Base-by-base conservation (phyloP, 2,113 vertebrate genomes). In the Dipodomys spectabilis region DNA sequence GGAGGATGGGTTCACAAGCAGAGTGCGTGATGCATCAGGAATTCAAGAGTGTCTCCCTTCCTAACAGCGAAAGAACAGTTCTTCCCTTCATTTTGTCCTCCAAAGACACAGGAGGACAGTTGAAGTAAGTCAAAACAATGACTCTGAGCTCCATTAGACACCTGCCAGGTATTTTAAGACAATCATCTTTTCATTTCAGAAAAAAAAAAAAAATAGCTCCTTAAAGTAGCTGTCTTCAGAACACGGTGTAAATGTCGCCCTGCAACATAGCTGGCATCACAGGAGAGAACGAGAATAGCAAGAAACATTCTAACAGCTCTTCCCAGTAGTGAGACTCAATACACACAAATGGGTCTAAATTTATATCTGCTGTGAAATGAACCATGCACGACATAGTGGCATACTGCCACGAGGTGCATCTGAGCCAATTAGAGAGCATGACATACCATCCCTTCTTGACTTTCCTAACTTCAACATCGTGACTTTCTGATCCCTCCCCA, bases 291-390 rank as follows among this genome's bases (percentile, higher is more conserved):
- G 62, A 78, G 92, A 96, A 96, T 78, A 95, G 94, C 80, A 87
- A 89, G 89, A 67, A 53, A 90, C 86, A 94, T 96, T 95, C 97
- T 84, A 39, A 88, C 95, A 91, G 89, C 78, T 85, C 94, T 90
- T 87, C 84, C 53, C 95, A 96, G 78, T 91, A 93, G 91, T 45
- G 91, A 94, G 89, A 92, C 94, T 88, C 89, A 97, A 94, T 74
- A 93, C 92, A 92, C 83, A 80, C 49, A 75, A 82, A 89, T 89
- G 35, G 35, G 67, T 95, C 89, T 90, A 90, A 94, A 91, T 95
- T 79, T 94, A 79, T 82, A 84, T 89, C 91, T 87, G 90, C 78
- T 73, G 82, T 0, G 71, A 80, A 39, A n/a, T 12, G 69, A 93
- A 82, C 92, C 88, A 27, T 82, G 39, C 39, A 39, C 39, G 95